These are phyloP conservation scores for Serrognathus titanus DNA, from an alignment of 2,888 invertebrate species.

Conservation along the genomic window DNA sequence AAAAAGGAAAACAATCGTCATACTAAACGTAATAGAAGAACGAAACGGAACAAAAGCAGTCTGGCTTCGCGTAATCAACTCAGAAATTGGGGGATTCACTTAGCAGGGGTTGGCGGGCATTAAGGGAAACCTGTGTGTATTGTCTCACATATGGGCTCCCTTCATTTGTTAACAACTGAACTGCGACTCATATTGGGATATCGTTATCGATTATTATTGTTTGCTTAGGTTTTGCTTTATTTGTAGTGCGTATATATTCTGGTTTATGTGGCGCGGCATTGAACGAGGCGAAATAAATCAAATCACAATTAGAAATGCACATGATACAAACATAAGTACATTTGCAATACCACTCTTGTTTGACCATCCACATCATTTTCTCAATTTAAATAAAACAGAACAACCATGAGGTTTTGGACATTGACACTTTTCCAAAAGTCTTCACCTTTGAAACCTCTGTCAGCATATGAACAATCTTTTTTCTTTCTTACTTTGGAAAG, in stretches of 20 bases:
- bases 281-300: no score
- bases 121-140: constrained; percentile 23
- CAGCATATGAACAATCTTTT: no score
- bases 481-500: no score
- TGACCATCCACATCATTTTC: no score
- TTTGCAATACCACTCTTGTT: no score
- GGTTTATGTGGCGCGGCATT: no score
- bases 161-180: constrained; percentile 43
- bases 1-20: constrained; percentile 5
- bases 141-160: constrained; percentile 45
- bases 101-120: constrained; percentile 37
- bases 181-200: constrained; percentile 39
- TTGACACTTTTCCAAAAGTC: no score
- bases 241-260: background rate
- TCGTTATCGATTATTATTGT: constrained; percentile 43
- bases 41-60: constrained; percentile 34
- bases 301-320: no score
- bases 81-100: constrained; percentile 47
- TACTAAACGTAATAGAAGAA: constrained; percentile 9
- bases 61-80: constrained; percentile 48
- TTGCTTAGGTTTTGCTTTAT: constrained; percentile 26
- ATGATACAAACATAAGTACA: no score
- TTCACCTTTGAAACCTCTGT: no score
- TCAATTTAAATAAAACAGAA: no score
- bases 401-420: no score